These are phyloP conservation scores for Eleutherodactylus coqui DNA, from an alignment of 2,797 vertebrate species.

Conservation along the genomic window DNA sequence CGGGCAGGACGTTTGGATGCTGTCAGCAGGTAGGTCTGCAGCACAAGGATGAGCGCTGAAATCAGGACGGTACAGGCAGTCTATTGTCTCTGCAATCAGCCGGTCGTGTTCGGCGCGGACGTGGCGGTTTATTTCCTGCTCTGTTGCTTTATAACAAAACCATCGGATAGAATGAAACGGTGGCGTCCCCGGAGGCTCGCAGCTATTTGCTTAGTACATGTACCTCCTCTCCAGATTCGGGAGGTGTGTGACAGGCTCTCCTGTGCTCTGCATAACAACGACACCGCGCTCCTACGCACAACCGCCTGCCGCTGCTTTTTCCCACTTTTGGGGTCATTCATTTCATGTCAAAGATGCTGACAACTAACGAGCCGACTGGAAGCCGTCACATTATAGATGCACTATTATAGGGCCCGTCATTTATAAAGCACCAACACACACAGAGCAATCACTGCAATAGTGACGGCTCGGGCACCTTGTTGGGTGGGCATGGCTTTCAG, in stretches of 20 bases:
- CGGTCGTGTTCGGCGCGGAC: not conserved
- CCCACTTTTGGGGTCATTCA: not conserved
- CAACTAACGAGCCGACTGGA: not conserved
- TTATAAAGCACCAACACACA: no score
- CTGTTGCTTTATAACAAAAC: conserved; percentile 36
- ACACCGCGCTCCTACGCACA: not conserved
- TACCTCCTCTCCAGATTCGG: conserved; percentile 1
- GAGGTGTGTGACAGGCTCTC: not conserved
- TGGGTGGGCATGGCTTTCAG: no score
- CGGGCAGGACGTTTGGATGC: not conserved
- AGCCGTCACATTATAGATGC: not conserved
- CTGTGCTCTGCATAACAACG: conserved; percentile 36
- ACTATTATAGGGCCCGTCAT: not conserved
- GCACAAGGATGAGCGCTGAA: not conserved
- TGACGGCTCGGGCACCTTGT: no score
- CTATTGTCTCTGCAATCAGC: conserved; percentile 37
- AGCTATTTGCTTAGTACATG: conserved; percentile 18
- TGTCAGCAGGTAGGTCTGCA: not conserved
- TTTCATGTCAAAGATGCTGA: not conserved
- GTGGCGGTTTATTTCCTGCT: conserved; percentile 51
- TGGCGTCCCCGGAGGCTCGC: conserved; percentile 19
- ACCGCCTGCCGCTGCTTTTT: no score
- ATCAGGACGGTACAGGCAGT: not conserved
- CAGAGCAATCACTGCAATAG: no score
- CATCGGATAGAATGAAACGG: not conserved